phyloP scores from a whole-genome alignment of 2,113 vertebrate genomes.

The Thermophis baileyi region DNA sequence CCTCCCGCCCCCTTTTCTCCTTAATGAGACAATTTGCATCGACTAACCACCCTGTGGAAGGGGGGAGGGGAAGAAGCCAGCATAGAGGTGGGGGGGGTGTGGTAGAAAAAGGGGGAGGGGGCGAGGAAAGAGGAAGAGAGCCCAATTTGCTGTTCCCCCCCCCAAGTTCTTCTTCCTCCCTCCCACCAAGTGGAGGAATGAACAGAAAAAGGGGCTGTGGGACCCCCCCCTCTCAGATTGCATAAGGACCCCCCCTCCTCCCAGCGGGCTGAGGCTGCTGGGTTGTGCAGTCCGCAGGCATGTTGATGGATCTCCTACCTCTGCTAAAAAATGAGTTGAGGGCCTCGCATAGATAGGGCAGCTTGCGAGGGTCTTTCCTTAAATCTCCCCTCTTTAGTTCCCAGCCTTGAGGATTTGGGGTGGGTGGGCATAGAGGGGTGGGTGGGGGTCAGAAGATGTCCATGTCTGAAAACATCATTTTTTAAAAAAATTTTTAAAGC shows the following conservation, averaged over 20 bases:
- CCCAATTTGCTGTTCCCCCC: background rate
- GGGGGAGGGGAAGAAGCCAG: background rate
- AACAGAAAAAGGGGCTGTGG: background rate
- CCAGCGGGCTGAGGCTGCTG: background rate
- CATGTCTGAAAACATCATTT: background rate
- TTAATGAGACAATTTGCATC: constrained; percentile 39
- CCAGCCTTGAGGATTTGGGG: background rate
- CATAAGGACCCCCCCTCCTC: background rate
- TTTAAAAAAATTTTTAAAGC: too few relatives aligned
- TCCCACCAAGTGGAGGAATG: constrained; percentile 14
- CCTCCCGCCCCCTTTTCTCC: constrained; percentile 11
- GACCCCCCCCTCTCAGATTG: background rate
- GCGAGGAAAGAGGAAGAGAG: too few relatives aligned
- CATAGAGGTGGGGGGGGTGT: too few relatives aligned
- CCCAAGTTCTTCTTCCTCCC: background rate
- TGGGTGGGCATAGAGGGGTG: too few relatives aligned
- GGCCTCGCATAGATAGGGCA: too few relatives aligned
- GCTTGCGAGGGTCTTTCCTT: background rate
- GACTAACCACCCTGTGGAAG: constrained; percentile 1
- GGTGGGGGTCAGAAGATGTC: background rate
- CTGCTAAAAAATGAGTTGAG: background rate
- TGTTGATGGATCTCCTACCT: background rate
- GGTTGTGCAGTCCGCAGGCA: background rate
- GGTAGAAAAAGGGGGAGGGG: too few relatives aligned
- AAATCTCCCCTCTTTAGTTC: background rate